These are phyloP conservation scores for Physella acuta DNA, from an alignment of 1,140 invertebrate genomes.

Conservation along the genomic window DNA sequence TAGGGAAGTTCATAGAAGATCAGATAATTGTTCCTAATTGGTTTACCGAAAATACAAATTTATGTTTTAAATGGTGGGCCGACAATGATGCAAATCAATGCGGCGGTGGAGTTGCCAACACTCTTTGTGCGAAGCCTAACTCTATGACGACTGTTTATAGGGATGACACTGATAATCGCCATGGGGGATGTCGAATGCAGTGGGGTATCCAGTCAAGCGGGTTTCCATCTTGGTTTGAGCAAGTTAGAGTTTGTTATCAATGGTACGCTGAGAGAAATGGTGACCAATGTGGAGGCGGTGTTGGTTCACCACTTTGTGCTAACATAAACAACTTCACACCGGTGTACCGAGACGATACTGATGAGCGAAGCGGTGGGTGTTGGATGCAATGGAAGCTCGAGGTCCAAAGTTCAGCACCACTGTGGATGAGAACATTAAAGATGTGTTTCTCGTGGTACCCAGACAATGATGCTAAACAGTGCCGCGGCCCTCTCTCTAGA, in stretches of 20 bases:
- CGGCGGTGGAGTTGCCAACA: constrained; percentile 21
- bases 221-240: constrained; percentile 11
- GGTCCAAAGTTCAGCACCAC: constrained; percentile 22
- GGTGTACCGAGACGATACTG: constrained; percentile 28
- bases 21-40: constrained; percentile 23
- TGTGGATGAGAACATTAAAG: constrained; percentile 24
- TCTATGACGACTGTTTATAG: constrained; percentile 27
- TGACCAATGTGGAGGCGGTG: constrained; percentile 28
- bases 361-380: constrained; percentile 25
- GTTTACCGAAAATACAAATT: constrained; percentile 22
- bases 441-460: constrained; percentile 28
- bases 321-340: constrained; percentile 20
- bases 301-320: constrained; percentile 20
- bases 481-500: constrained; percentile 11
- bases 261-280: constrained; percentile 30
- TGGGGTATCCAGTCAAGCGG: constrained; percentile 20
- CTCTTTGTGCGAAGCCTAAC: constrained; percentile 18
- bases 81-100: constrained; percentile 28
- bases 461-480: constrained; percentile 29
- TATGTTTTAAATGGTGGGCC: constrained; percentile 29
- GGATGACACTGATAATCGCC: constrained; percentile 28
- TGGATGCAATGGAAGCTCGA: constrained; percentile 26
- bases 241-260: constrained; percentile 25
- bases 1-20: constrained; percentile 13
- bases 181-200: constrained; percentile 28